Base-by-base conservation (phyloP, 2,888 invertebrate genomes). In the Xanthia icteritia region DNA sequence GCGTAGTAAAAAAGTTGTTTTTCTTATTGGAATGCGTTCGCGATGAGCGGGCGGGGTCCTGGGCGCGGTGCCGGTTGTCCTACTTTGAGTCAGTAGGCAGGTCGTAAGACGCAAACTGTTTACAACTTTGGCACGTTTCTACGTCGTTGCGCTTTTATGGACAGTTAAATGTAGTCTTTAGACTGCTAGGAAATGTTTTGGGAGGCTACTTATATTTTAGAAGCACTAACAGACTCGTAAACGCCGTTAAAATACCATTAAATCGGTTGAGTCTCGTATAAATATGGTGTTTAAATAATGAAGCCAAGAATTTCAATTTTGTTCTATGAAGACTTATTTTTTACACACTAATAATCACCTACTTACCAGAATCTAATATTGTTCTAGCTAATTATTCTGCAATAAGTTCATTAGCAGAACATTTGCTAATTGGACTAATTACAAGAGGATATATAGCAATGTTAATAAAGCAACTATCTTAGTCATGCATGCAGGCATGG, bases 41-140 rank as follows among this genome's bases (percentile, higher is more conserved):
- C 82, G 79, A 86, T 83, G 82, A 74, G 86, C 90, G 91, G 92
- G 92, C 90, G 92, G 91, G 91, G 92, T 78, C 77, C 81, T 89
- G 94, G 96, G 96, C 93, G 96, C 95, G 96, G 95, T 93, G 93
- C 92, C 92, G 92, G 92, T 87, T 92, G 96, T 90, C 94, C 96
- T 90, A 96, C 94, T 94, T 96, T 91, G 92, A 86, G 81, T 80
- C 86, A 87, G 86, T 89, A 88, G 83, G 86, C 81, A 77, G 63
- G 86, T 84, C 83, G 79, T 77, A 76, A 85, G 81, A 80, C 81
- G 79, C 81, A 73, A 73, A 83, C 82, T 86, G 87, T 86, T 88
- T 89, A 89, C 88, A 84, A 88, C 77, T 89, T 84, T 88, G 83
- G 81, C 88, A 88, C 83, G 88, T 86, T 85, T 84, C 73, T 81